phyloP scores from a whole-genome alignment of 2,113 vertebrate species.

The Cyprinodon variegatus region DNA sequence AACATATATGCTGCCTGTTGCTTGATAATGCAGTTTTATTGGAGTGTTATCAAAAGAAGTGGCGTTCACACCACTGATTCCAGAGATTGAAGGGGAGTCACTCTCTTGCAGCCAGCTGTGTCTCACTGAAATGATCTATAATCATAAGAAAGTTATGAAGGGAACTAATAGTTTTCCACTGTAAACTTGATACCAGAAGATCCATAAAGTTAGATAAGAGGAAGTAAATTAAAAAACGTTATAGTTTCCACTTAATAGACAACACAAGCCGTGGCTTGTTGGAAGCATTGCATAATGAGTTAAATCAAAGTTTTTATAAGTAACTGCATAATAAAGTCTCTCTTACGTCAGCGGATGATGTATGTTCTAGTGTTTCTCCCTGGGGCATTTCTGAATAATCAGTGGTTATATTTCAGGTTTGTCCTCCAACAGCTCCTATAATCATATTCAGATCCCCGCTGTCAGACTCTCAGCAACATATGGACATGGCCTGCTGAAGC shows the following conservation, averaged over 20 bases:
- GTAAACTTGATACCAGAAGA: too few species aligned
- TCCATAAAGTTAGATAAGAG: neutral
- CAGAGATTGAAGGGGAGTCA: too few species aligned
- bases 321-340: neutral
- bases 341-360: neutral
- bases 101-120: too few species aligned
- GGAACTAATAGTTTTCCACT: too few species aligned
- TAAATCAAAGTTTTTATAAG: neutral
- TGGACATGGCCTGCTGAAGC: conserved; percentile 45
- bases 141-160: too few species aligned
- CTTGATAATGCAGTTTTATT: too few species aligned
- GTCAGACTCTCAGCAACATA: conserved; percentile 26
- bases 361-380: neutral
- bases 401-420: neutral
- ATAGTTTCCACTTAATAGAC: neutral
- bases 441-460: conserved; percentile 6
- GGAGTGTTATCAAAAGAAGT: too few species aligned
- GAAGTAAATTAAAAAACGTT: neutral
- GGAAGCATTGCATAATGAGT: neutral
- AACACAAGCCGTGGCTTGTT: neutral
- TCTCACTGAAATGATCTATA: too few species aligned
- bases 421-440: neutral
- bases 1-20: too few species aligned
- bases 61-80: too few species aligned
- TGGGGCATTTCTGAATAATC: neutral